phyloP scores from a whole-genome alignment of 2,888 invertebrate species.

The Zelleria hepariella region DNA sequence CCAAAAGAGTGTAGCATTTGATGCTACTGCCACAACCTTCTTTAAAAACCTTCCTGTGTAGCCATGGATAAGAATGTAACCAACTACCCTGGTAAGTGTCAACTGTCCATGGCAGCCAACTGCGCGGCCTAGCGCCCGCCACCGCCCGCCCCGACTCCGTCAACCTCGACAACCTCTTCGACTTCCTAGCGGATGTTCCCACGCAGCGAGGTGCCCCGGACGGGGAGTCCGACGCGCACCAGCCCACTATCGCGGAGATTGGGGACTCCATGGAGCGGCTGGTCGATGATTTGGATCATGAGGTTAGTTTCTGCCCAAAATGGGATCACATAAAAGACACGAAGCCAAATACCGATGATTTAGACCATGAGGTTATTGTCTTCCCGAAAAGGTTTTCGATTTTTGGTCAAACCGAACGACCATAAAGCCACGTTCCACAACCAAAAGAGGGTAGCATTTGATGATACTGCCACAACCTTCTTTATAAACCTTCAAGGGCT shows the following conservation, averaged over 20 bases:
- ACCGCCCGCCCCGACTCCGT: conserved; percentile 77
- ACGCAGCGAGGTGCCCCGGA: conserved; percentile 46
- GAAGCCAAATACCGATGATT: conserved; percentile 74
- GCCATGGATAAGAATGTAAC: too few relatives aligned
- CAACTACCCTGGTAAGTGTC: too few relatives aligned
- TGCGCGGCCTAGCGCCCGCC: conserved; percentile 46
- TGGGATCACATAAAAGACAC: too few relatives aligned
- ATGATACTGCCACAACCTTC: too few relatives aligned
- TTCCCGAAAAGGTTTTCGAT: too few relatives aligned
- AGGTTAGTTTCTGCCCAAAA: neutral
- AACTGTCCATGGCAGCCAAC: conserved; percentile 60
- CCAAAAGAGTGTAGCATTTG: too few relatives aligned
- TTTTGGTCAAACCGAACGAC: too few relatives aligned
- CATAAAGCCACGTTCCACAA: too few relatives aligned
- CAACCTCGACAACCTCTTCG: conserved; percentile 90
- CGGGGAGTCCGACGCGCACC: conserved; percentile 66
- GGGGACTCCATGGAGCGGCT: neutral
- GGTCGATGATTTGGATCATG: neutral
- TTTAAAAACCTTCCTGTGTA: too few relatives aligned
- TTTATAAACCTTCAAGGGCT: too few relatives aligned
- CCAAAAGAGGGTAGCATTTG: too few relatives aligned
- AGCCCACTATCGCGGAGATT: conserved; percentile 84
- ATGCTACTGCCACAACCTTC: too few relatives aligned
- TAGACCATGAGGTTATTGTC: conserved; percentile 86
- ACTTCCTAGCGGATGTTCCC: conserved; percentile 86